phyloP scores from a whole-genome alignment of 2,113 vertebrate species.

The Sylvicapra grimmia region DNA sequence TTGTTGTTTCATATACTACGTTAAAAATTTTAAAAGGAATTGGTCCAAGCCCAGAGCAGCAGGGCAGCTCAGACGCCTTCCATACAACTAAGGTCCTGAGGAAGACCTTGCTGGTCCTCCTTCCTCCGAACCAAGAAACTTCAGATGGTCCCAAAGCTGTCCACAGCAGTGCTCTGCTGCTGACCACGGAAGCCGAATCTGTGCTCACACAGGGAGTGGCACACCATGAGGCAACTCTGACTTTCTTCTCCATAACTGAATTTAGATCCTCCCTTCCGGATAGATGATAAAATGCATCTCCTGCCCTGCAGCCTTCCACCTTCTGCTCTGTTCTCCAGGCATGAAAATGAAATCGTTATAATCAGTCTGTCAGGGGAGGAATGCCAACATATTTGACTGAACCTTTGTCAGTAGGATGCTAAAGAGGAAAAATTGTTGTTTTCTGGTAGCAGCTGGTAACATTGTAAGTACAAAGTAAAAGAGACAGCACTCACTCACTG shows the following conservation, averaged over 20 bases:
- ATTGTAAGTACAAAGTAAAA: slow-evolving; percentile 12
- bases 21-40: background rate
- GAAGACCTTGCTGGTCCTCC: rapidly evolving
- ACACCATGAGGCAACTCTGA: background rate
- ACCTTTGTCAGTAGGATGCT: background rate
- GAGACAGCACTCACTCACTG: background rate
- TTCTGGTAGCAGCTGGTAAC: background rate
- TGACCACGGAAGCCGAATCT: background rate
- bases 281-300: background rate
- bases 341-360: background rate
- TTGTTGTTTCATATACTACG: background rate
- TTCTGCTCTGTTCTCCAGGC: background rate
- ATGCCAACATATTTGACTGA: background rate
- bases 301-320: background rate
- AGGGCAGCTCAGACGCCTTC: rapidly evolving
- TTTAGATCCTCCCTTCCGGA: background rate
- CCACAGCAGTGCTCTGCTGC: background rate
- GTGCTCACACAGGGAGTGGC: background rate
- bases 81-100: background rate
- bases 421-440: background rate
- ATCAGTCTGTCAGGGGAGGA: background rate
- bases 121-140: background rate
- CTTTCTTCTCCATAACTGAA: background rate
- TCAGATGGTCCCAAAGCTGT: too few relatives aligned
- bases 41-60: background rate